Percentiles rank a stretch among this genome's conserved stretches.
These are phyloP conservation scores for Platichthys flesus DNA, from an alignment of 2,113 vertebrate genomes.

Conservation along the genomic window DNA sequence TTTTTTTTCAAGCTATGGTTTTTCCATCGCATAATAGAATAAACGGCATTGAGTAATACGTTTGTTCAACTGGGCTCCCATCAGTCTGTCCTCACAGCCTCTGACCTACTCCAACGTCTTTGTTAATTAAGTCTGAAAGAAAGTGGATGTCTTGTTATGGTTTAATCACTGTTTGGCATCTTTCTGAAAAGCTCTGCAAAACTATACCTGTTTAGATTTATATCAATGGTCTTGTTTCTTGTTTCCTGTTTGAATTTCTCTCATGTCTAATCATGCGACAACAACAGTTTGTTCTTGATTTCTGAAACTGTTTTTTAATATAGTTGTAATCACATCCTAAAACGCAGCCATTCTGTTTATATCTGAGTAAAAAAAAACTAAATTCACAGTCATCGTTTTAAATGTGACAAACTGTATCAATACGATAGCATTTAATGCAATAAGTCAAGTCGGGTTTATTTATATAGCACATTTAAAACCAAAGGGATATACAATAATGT, in stretches of 20 bases:
- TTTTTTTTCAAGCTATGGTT: not conserved
- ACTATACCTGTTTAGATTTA: not conserved
- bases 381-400: not conserved
- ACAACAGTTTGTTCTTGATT: not conserved
- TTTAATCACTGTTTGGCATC: not conserved
- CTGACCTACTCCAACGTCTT: not conserved
- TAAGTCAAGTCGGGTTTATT: not conserved
- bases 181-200: not conserved
- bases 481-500: not conserved
- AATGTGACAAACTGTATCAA: not conserved
- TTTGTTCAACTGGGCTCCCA: not conserved
- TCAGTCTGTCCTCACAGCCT: not conserved
- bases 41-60: not conserved
- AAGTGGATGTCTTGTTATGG: not conserved
- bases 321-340: not conserved
- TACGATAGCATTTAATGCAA: not conserved
- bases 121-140: not conserved
- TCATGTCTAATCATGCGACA: not conserved
- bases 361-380: not conserved
- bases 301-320: not conserved
- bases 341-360: not conserved
- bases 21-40: constrained; percentile 7
- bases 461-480: not conserved
- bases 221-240: not conserved
- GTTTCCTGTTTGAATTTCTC: not conserved